Conservation (phyloP, 1,140 invertebrate genomes). For the Trypoxylus dichotomus region DNA sequence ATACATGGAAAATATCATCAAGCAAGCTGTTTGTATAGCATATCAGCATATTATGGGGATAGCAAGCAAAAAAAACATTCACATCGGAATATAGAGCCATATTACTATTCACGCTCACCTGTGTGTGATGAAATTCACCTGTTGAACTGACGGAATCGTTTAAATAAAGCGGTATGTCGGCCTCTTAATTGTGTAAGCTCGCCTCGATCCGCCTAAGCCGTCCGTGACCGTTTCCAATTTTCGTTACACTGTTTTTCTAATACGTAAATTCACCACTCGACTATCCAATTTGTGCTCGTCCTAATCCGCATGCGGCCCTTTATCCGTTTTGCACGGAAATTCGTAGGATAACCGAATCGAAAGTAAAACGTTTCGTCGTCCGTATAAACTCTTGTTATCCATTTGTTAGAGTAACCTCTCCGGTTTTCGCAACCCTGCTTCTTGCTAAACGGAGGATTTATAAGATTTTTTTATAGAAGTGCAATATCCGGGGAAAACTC, state of each 20-base stretch:
- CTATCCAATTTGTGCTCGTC: constrained; percentile 15
- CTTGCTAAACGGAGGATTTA: neutral
- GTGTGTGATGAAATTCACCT: constrained; percentile 37
- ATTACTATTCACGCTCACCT: neutral
- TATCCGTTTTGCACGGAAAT: constrained; percentile 18
- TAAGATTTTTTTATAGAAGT: neutral
- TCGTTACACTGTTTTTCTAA: constrained; percentile 14
- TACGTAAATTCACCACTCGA: constrained; percentile 19
- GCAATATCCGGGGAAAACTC: no score
- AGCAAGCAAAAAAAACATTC: neutral
- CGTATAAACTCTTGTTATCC: constrained; percentile 23
- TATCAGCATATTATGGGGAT: neutral
- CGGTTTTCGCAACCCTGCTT: neutral
- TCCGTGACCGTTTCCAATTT: constrained; percentile 6
- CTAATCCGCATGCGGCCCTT: neutral
- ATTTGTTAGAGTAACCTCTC: neutral
- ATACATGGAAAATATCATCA: neutral
- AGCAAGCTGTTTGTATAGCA: neutral
- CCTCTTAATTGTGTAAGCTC: constrained; percentile 37
- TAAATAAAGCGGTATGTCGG: constrained; percentile 32
- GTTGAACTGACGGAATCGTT: constrained; percentile 36
- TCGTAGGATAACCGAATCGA: neutral
- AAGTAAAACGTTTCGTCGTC: neutral
- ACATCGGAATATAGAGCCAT: neutral
- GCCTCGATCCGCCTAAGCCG: constrained; percentile 35